Evolutionary conservation across 1,140 invertebrate species (phyloP), one percentile per base, ranked within the genome.

Genomic region (Globodera ellingtonae): DNA sequence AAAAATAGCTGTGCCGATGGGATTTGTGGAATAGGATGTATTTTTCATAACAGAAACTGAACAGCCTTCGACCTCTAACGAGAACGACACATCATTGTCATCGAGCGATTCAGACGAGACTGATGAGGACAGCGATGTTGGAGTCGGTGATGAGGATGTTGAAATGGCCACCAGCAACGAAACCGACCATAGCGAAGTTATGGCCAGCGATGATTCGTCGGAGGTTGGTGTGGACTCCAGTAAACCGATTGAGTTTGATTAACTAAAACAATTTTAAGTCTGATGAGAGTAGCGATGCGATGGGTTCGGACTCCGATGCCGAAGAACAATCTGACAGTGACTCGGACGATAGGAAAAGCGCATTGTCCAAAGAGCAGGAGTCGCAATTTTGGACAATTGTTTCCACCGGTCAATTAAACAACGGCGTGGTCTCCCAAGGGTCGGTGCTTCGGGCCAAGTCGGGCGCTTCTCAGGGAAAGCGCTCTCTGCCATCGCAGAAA

Each of bases 111-210:
- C n/a, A 18, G 67, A 70, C 6, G 10, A 7, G 8, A 24, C 7
- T 21, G 35, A 44, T 70, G 67, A 70, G 6, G n/a, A 47, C 24
- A 70, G 46, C 67, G 67, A 70, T 13, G 24, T 47, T 13, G 67
- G 6, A 47, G 67, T 18, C 24, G 35, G 3, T 44, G 35, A 44
- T 47, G 67, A 44, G 13, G 67, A 70, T 35, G 67, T 21, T 6
- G 67, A 70, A 44, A 70, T 70, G 67, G 35, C 67, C 13, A 65
- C 21, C 10, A 70, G 67, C 67, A 47, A 70, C 35, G 35, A 44
- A 8, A 35, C 9, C 67, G 67, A 70, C 35, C 9, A 44, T 3
- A 47, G 46, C 46, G 67, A 44, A 24, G 67, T 18, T 24, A 47
- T 70, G 67, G 24, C 10, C 10, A 70, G 67, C 24, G 67, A 70